Base-by-base conservation (phyloP, 2,888 invertebrate species). In the Lochmaea capreae region DNA sequence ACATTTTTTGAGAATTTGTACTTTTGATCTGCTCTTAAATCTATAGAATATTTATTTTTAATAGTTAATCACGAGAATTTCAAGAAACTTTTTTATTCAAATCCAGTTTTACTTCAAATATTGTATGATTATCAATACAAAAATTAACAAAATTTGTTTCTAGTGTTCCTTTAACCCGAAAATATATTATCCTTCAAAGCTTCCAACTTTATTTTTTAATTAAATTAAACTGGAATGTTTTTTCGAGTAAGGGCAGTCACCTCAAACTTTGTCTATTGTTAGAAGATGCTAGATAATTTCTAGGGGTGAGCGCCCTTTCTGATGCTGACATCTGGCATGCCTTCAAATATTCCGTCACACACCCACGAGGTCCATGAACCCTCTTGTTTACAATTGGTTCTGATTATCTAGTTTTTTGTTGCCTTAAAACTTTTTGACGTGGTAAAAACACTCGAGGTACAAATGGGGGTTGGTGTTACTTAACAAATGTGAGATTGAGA, bases 301-400 rank as follows among this genome's bases (percentile, higher is more conserved):
- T 59, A 66, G 54, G 73, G 73, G 69, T 73, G 69, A 73, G 70
- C 73, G 69, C 73, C 73, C 73, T 70, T 70, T 73, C 69, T 70
- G 65, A 65, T 22, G 18, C 54, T 62, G 65, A 26, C 73, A 73
- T 73, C 73, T 73, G 69, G 73, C 57, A 66, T 65, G 57, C 62
- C 62, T 69, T 73, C 65, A 61, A n/a, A 73, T 49, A 33, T 62
- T 61, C 62, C 62, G 54, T 42, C 65, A 49, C 52, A 69, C 62
- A 69, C 69, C 69, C 69, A 69, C 62, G 52, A 69, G 69, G 69
- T 69, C 62, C 54, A 69, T 62, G 69, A 69, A 69, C 69, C 69
- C 39, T 63, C 62, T 69, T 69, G 69, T 69, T 69, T 69, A 69
- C 69, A 69, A 69, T 52, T 62, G n/a, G 49, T 69, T 63, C 62